Percentiles rank a stretch among this genome's conserved stretches.
Evolutionary conservation across 1,140 invertebrate genomes (phyloP).

Genomic region (Scaptomyza hsui): DNA sequence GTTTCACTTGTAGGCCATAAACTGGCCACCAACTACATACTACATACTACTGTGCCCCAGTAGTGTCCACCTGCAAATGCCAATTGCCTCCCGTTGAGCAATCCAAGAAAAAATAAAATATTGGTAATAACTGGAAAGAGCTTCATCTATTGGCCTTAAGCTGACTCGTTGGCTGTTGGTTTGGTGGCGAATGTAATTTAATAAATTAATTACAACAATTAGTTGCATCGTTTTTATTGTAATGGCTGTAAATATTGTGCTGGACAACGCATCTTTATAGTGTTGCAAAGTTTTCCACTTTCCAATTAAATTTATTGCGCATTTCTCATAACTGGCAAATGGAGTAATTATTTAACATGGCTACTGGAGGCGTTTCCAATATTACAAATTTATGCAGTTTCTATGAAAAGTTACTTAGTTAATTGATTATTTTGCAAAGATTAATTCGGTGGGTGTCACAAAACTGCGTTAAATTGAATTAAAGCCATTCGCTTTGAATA

Average conservation of each 20-base stretch:
- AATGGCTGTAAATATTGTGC: conserved; percentile 61
- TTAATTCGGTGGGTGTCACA: conserved; percentile 26
- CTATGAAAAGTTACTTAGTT: conserved; percentile 3
- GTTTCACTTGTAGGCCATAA: conserved; percentile 52
- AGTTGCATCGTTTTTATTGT: conserved; percentile 68
- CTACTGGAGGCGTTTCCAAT: conserved; percentile 3
- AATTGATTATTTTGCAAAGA: conserved; percentile 26
- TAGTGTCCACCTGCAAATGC: conserved; percentile 1
- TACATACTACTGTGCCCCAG: conserved; percentile 16
- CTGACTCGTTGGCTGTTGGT: conserved; percentile 9
- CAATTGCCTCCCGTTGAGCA: conserved; percentile 40
- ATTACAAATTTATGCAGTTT: conserved; percentile 36
- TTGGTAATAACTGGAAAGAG: conserved; percentile 22
- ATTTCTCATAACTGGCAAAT: conserved; percentile 29
- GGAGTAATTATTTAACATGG: background rate
- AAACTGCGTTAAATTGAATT: conserved; percentile 13
- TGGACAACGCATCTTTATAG: conserved; percentile 20
- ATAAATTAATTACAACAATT: conserved; percentile 78
- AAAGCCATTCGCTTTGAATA: conserved; percentile 38
- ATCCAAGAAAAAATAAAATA: background rate
- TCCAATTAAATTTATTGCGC: conserved; percentile 32
- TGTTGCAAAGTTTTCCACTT: conserved; percentile 7
- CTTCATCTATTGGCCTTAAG: conserved; percentile 5
- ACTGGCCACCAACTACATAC: conserved; percentile 18
- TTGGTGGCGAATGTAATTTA: conserved; percentile 66